phyloP scores from a whole-genome alignment of 37 sponge, comb jelly and placozoan genomes.

The Eunapius fragilis region DNA sequence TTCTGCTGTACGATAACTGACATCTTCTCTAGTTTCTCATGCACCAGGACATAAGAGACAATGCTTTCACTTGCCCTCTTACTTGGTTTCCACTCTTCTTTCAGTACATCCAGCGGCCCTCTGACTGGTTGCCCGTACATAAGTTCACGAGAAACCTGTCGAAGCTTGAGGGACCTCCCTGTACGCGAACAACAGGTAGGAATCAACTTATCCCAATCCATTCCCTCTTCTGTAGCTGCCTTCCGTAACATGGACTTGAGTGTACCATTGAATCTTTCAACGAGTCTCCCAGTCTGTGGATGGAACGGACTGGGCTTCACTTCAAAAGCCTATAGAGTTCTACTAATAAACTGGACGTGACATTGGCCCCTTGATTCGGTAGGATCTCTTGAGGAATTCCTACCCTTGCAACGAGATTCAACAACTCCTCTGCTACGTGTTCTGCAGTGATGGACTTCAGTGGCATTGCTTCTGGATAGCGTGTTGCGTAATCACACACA shows the following conservation, averaged over 20 bases:
- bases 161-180: neutral
- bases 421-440: neutral
- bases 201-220: constrained; percentile 13
- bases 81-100: neutral
- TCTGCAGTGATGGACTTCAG: neutral
- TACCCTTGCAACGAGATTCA: neutral
- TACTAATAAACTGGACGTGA: neutral
- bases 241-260: constrained; percentile 5
- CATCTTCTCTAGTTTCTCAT: neutral
- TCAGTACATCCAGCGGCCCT: constrained; percentile 11
- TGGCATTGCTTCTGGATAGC: neutral
- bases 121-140: neutral
- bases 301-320: neutral
- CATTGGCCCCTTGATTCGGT: neutral
- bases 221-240: constrained; percentile 12
- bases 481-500: neutral
- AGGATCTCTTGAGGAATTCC: constrained; percentile 9
- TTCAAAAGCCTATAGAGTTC: neutral
- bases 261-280: neutral
- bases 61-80: neutral
- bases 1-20: neutral
- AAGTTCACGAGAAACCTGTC: constrained; percentile 3
- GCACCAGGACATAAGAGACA: constrained; percentile 6
- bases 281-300: neutral
- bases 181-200: too few relatives aligned